Percentiles rank a stretch among this genome's conserved stretches.
Evolutionary conservation across 2,797 vertebrate species (phyloP).

Genomic region (Fratercula arctica): DNA sequence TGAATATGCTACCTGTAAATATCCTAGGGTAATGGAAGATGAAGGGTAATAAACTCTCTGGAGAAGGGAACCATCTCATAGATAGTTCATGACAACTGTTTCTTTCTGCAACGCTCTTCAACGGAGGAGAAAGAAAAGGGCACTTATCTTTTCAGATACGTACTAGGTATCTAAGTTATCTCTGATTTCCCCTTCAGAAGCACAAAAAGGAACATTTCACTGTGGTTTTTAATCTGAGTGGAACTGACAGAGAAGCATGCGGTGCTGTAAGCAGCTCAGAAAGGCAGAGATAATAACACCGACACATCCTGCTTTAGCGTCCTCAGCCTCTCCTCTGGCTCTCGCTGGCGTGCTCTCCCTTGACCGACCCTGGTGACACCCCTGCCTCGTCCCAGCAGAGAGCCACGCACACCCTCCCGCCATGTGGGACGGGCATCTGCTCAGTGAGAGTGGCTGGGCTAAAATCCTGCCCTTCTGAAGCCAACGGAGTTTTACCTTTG

Average conservation of each 20-base stretch:
- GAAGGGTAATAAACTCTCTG: conserved; percentile 50
- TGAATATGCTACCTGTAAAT: conserved; percentile 29
- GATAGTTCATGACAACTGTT: conserved; percentile 12
- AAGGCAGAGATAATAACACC: not conserved
- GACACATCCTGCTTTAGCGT: not conserved
- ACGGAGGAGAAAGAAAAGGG: rapidly evolving
- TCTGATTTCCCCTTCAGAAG: conserved; percentile 29
- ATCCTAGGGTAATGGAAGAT: conserved; percentile 52
- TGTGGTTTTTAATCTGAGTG: conserved; percentile 15
- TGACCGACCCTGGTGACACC: not conserved
- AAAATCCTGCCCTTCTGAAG: not conserved
- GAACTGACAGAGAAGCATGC: not conserved
- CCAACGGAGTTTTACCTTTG: not conserved
- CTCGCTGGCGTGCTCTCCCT: not conserved
- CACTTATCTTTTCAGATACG: conserved; percentile 20
- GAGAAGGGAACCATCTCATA: conserved; percentile 22
- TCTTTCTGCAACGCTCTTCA: conserved; percentile 1
- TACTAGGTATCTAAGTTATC: conserved; percentile 10
- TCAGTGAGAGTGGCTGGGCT: not conserved
- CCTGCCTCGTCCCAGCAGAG: not conserved
- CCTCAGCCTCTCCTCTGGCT: not conserved
- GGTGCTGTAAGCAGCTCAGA: not conserved
- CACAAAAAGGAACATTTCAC: conserved; percentile 29
- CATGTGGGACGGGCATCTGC: rapidly evolving
- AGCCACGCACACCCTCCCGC: not conserved